phyloP scores from a whole-genome alignment of 2,113 vertebrate genomes.

The Cyanoramphus novaezelandiae region DNA sequence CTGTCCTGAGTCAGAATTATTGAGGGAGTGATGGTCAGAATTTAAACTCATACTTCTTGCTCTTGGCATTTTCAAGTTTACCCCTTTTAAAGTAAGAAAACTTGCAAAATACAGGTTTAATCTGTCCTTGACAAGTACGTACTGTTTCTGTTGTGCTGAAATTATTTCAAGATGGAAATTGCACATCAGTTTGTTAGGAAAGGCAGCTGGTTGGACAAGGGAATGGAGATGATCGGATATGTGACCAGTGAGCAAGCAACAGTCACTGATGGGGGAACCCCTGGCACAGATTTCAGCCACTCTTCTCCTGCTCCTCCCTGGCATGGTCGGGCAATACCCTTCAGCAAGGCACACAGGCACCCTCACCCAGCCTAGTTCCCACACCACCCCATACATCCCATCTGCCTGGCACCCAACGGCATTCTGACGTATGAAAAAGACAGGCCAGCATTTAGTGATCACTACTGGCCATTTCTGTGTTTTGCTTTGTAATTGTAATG shows the following conservation, averaged over 20 bases:
- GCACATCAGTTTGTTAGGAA: accelerated
- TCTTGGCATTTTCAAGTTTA: not conserved
- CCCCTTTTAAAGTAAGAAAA: not conserved
- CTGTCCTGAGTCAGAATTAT: not conserved
- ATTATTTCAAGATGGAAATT: no score
- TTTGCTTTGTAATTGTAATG: not conserved
- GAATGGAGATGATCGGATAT: not conserved
- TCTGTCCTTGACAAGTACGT: not conserved
- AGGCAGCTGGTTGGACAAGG: not conserved
- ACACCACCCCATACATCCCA: not conserved
- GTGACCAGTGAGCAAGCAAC: not conserved
- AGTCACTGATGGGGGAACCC: not conserved
- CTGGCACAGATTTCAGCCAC: not conserved
- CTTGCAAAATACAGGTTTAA: not conserved
- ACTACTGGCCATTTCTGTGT: no score
- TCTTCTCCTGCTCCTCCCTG: not conserved
- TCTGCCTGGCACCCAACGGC: not conserved
- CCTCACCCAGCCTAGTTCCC: not conserved
- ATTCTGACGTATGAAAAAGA: not conserved
- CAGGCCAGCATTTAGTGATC: not conserved
- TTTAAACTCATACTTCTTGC: not conserved
- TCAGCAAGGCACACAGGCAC: not conserved
- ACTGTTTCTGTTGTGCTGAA: not conserved
- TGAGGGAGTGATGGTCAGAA: not conserved
- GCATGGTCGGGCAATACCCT: no score